phyloP scores from a whole-genome alignment of 1,140 invertebrate species.

The Ephestia elutella region DNA sequence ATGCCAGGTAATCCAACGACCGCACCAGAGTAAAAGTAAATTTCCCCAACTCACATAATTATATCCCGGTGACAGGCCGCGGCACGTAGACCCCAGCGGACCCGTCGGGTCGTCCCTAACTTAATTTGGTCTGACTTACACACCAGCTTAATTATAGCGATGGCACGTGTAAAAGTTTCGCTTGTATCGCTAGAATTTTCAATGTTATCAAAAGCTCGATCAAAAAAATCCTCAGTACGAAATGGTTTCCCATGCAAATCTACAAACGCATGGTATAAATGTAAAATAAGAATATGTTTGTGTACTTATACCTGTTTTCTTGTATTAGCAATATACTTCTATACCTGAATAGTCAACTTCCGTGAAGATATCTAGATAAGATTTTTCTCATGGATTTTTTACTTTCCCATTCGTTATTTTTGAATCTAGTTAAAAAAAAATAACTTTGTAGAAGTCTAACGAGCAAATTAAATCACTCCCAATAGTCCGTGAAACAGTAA shows the following conservation, averaged over 20 bases:
- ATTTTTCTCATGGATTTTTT: no score
- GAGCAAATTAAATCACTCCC: not conserved
- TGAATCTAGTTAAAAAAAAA: no score
- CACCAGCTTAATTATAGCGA: constrained; percentile 52
- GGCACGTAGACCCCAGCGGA: not conserved
- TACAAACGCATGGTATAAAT: no score
- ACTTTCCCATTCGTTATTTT: no score
- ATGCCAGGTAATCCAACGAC: not conserved
- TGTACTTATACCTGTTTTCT: no score
- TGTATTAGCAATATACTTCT: no score
- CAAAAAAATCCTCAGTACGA: no score
- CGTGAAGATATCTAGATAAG: no score
- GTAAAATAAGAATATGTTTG: no score
- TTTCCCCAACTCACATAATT: not conserved
- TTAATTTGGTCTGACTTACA: constrained; percentile 48
- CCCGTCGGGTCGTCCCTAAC: constrained; percentile 16
- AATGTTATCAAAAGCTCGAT: not conserved
- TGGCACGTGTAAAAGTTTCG: constrained; percentile 19
- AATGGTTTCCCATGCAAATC: no score
- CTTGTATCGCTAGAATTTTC: not conserved
- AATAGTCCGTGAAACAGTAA: not conserved
- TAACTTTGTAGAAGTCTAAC: not conserved
- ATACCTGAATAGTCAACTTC: no score
- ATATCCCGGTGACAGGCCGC: not conserved
- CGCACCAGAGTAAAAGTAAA: not conserved